These are phyloP conservation scores for Cyanoderma ruficeps DNA, from an alignment of 2,113 vertebrate species.

Conservation along the genomic window DNA sequence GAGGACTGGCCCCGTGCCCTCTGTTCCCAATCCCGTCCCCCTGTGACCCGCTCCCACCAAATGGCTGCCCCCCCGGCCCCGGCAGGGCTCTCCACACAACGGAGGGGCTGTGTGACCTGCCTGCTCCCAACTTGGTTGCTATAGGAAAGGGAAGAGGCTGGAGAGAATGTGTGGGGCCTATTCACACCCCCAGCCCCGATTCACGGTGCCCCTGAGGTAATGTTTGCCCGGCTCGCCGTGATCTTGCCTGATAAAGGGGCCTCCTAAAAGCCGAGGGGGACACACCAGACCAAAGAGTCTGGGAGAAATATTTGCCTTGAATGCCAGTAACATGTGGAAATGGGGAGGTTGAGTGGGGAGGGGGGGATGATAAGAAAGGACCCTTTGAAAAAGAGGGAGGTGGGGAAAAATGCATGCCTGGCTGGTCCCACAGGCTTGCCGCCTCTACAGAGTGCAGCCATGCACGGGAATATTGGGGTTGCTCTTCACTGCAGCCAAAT, in stretches of 20 bases:
- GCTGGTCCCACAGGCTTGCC: not conserved
- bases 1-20: not conserved
- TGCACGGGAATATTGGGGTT: not conserved
- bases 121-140: slow-evolving; percentile 69
- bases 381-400: slow-evolving; percentile 56
- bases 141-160: slow-evolving; percentile 68
- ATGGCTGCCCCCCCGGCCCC: not conserved
- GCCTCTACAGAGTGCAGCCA: not conserved
- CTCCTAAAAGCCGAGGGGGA: slow-evolving; percentile 28
- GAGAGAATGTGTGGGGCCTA: slow-evolving; percentile 70
- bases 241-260: slow-evolving; percentile 63
- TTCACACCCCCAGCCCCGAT: slow-evolving; percentile 61
- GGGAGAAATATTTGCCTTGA: slow-evolving; percentile 69
- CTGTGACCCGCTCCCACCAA: not conserved
- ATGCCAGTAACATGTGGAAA: slow-evolving; percentile 44
- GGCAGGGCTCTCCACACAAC: slow-evolving; percentile 39
- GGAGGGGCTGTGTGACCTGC: slow-evolving; percentile 64
- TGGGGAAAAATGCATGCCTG: not conserved
- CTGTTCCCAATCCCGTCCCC: not conserved
- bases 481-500: not conserved
- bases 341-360: not conserved
- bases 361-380: slow-evolving; percentile 30
- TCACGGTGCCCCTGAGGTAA: slow-evolving; percentile 67
- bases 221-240: slow-evolving; percentile 59
- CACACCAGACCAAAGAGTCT: slow-evolving; percentile 32